Base-by-base conservation (phyloP, 2,888 invertebrate species). In the Andrena haemorrhoa region DNA sequence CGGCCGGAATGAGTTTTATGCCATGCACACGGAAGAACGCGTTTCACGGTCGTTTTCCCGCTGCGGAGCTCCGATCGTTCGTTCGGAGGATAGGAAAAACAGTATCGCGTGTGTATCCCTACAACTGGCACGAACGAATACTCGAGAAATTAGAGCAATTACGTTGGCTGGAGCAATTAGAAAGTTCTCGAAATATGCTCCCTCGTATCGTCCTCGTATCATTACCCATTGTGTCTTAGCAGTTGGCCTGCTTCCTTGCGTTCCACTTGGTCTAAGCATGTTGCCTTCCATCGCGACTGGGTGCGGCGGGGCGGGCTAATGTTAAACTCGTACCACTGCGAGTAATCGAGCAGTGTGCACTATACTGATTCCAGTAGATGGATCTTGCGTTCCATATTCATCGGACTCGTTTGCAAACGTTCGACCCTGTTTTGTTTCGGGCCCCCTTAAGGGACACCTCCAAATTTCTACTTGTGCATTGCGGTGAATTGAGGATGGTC, bases 141-240 rank as follows among this genome's bases (percentile, higher is more conserved):
- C 8, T n/a, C 10, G 10, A 23, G n/a, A 61, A 69, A 60, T 68
- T 64, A 64, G 26, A 51, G 47, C n/a, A 47, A 69, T 76, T 76
- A 65, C 75, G 31, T 4, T 63, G 69, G 31, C 35, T 53, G 3
- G 23, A 8, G 66, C 69, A 71, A 83, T 76, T 70, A 71, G 60
- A 49, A 61, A 71, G 49, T 73, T 51, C 49, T 49, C 23, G 26
- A 71, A 73, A 49, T 29, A 47, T 47, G 35, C 23, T 7, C 1
- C 8, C 8, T 2, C 1, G 35, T 33, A 49, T 29, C 64, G 7
- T 10, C 23, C 41, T 41, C 61, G 56, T 16, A 12, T 35, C 56
- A 29, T 64, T 41, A 41, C 29, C 33, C 58, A 35, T 8, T 53
- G 33, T 60, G 31, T 41, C 35, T 20, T 20, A 31, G 31, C 33